Percentiles rank a stretch among this genome's conserved stretches.
Conservation (phyloP, 2,888 invertebrate species). For the Leucophora obtusa region DNA sequence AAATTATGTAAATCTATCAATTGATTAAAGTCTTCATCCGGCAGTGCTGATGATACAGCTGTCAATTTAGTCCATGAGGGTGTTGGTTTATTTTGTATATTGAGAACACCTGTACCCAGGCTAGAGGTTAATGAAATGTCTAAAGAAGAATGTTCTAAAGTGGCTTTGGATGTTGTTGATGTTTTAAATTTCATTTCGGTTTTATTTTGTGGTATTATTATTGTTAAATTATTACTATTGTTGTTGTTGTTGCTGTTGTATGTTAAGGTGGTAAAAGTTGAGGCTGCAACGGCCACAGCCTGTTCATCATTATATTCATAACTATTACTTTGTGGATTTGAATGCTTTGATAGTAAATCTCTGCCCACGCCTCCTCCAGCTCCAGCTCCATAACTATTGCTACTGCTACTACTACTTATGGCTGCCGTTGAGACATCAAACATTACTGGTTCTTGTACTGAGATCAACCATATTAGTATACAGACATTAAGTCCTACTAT, state of each 20-base stretch:
- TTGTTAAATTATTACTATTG: conserved; percentile 62
- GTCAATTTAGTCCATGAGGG: conserved; percentile 50
- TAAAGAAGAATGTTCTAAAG: conserved; percentile 41
- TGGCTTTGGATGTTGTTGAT: conserved; percentile 43
- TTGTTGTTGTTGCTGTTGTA: conserved; percentile 39
- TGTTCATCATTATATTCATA: conserved; percentile 29
- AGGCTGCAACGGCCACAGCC: conserved; percentile 7
- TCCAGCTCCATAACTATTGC: conserved; percentile 20
- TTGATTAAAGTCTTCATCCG: conserved; percentile 63
- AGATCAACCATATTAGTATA: conserved; percentile 77
- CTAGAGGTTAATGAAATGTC: conserved; percentile 55
- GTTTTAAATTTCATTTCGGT: background rate
- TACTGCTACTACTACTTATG: conserved; percentile 50
- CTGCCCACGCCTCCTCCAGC: conserved; percentile 37
- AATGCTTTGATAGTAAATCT: conserved; percentile 59
- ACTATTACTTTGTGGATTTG: conserved; percentile 39
- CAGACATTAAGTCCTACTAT: conserved; percentile 76
- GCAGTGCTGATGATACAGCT: conserved; percentile 59
- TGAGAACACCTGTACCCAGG: conserved; percentile 49
- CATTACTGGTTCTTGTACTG: conserved; percentile 73
- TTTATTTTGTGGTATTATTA: conserved; percentile 45
- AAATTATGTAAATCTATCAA: conserved; percentile 83
- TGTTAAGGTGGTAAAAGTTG: conserved; percentile 43
- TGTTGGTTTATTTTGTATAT: conserved; percentile 45
- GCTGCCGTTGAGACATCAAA: conserved; percentile 61